These are phyloP conservation scores for Spilogale gracilis DNA, from an alignment of 2,113 vertebrate genomes.

Conservation along the genomic window DNA sequence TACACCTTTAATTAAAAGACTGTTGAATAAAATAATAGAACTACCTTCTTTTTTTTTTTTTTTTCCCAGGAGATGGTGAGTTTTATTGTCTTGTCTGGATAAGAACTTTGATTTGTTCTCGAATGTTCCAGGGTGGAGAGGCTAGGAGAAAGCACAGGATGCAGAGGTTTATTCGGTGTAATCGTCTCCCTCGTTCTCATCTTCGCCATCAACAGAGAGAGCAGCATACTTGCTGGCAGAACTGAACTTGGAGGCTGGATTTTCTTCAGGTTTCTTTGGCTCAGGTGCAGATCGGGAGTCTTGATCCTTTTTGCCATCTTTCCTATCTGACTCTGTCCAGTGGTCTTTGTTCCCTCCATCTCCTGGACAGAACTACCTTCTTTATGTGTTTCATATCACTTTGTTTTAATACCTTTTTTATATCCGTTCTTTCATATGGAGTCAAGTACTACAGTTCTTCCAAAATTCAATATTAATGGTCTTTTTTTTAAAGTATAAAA, in stretches of 20 bases:
- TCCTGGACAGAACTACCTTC: slow-evolving; percentile 80
- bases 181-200: slow-evolving; percentile 90
- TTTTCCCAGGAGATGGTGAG: slow-evolving; percentile 87
- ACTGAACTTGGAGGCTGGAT: slow-evolving; percentile 94
- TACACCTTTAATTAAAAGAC: neutral
- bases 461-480: neutral
- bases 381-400: neutral
- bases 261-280: slow-evolving; percentile 95
- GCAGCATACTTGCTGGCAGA: slow-evolving; percentile 96
- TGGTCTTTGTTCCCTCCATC: slow-evolving; percentile 91
- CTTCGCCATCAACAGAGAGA: slow-evolving; percentile 93
- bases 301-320: slow-evolving; percentile 92
- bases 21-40: neutral
- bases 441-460: neutral
- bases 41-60: neutral
- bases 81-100: slow-evolving; percentile 86
- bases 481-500: neutral
- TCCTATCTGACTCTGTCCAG: slow-evolving; percentile 93
- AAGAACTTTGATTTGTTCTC: slow-evolving; percentile 84
- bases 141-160: slow-evolving; percentile 78
- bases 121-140: slow-evolving; percentile 82
- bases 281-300: slow-evolving; percentile 93
- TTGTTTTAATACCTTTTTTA: neutral
- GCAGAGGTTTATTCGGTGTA: slow-evolving; percentile 86
- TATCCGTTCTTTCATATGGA: neutral